phyloP scores from a whole-genome alignment of 2,888 invertebrate genomes.

The Eustalomyia histrio region DNA sequence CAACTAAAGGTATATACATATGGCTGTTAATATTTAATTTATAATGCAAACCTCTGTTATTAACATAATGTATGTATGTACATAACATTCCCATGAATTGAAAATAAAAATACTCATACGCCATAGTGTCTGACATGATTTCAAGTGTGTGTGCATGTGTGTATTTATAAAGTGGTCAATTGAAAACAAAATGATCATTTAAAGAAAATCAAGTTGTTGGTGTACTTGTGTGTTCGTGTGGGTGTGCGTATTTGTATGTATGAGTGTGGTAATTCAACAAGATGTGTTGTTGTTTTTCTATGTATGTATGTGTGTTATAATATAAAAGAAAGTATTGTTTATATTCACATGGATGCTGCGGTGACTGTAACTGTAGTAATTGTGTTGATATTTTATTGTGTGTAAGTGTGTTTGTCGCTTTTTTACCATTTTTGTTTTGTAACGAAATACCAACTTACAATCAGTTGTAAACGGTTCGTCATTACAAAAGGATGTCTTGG shows the following conservation, averaged over 20 bases:
- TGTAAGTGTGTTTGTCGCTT: background rate
- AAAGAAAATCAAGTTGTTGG: background rate
- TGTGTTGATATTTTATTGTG: background rate
- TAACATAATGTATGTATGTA: too few relatives aligned
- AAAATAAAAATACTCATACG: background rate
- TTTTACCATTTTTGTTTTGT: background rate
- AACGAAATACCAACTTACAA: constrained; percentile 25
- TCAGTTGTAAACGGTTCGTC: constrained; percentile 57
- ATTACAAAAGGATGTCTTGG: constrained; percentile 46
- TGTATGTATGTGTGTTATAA: background rate
- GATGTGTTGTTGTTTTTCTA: background rate
- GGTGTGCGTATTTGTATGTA: background rate
- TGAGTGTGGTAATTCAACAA: constrained; percentile 5
- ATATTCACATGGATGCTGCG: constrained; percentile 33
- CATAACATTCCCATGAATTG: too few relatives aligned
- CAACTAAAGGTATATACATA: too few relatives aligned
- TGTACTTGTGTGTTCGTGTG: background rate
- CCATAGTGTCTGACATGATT: background rate
- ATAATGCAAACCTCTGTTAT: too few relatives aligned
- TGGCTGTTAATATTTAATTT: too few relatives aligned
- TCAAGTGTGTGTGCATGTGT: background rate
- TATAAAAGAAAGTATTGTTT: background rate
- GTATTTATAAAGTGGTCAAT: background rate
- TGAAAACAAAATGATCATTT: background rate
- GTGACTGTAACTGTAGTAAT: background rate